Percentiles rank a stretch among this genome's conserved stretches.
phyloP scores from a whole-genome alignment of 2,888 invertebrate genomes.

The Sarcophaga subvicina region DNA sequence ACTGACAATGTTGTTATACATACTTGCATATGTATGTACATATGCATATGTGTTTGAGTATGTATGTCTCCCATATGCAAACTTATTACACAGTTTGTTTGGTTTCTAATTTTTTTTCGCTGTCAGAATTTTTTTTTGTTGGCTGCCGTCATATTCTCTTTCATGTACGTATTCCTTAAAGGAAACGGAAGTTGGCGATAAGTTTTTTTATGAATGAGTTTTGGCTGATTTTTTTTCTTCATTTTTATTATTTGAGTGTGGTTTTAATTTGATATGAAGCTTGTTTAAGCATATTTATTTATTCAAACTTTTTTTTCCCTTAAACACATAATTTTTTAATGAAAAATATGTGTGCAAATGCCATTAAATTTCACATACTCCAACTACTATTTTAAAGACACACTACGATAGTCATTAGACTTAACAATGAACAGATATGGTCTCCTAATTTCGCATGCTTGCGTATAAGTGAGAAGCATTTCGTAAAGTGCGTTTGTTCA shows the following conservation, averaged over 20 bases:
- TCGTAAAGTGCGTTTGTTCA: no score
- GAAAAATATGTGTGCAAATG: slow-evolving; percentile 60
- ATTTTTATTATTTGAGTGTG: slow-evolving; percentile 14
- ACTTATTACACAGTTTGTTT: slow-evolving; percentile 47
- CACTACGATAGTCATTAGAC: no score
- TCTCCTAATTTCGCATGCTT: no score
- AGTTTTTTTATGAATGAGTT: slow-evolving; percentile 37
- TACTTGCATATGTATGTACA: neutral
- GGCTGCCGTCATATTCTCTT: neutral
- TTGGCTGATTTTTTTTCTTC: neutral
- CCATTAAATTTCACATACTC: slow-evolving; percentile 54
- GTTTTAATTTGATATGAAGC: slow-evolving; percentile 43
- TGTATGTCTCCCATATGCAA: slow-evolving; percentile 3
- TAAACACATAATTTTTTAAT: slow-evolving; percentile 60
- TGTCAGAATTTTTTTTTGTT: neutral
- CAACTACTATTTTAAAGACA: slow-evolving; percentile 24
- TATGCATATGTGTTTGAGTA: neutral
- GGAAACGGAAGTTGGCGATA: slow-evolving; percentile 65
- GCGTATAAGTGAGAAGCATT: no score
- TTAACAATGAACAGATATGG: no score
- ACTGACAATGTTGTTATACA: slow-evolving; percentile 28
- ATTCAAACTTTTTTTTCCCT: slow-evolving; percentile 18
- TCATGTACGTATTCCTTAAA: slow-evolving; percentile 19
- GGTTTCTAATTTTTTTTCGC: neutral
- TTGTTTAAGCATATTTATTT: neutral